Conservation (phyloP, 2,888 invertebrate species). For the Trachelus iudaicus region DNA sequence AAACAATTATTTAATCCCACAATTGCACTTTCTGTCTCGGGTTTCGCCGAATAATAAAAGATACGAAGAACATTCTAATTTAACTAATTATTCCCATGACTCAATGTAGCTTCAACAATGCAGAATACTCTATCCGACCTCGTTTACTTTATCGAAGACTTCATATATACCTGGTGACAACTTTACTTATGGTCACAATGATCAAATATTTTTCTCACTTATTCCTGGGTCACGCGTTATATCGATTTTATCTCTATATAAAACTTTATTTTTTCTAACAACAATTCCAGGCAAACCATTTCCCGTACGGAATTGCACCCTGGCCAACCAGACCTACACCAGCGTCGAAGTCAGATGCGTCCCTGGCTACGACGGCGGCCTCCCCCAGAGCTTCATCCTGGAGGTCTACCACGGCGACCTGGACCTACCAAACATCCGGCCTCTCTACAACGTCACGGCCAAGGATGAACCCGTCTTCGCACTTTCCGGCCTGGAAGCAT, state of each 20-base stretch:
- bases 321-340: constrained; percentile 86
- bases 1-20: not conserved
- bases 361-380: constrained; percentile 88
- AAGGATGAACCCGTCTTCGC: constrained; percentile 79
- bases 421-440: constrained; percentile 50
- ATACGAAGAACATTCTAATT: not conserved
- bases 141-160: no score
- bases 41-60: no score
- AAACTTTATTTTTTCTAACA: not conserved
- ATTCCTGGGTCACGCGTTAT: no score
- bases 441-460: constrained; percentile 72
- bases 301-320: constrained; percentile 85
- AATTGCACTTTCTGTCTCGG: not conserved
- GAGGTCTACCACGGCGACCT: constrained; percentile 75
- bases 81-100: not conserved
- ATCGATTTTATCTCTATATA: not conserved
- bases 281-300: constrained; percentile 79
- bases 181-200: no score
- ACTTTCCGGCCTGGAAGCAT: constrained; percentile 80
- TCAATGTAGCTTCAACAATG: no score
- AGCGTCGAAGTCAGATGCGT: constrained; percentile 85
- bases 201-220: no score
- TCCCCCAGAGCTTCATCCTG: constrained; percentile 86
- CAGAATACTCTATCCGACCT: no score
- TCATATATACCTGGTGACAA: no score